These are phyloP conservation scores for Noctua comes DNA, from an alignment of 2,888 invertebrate species.

Conservation along the genomic window DNA sequence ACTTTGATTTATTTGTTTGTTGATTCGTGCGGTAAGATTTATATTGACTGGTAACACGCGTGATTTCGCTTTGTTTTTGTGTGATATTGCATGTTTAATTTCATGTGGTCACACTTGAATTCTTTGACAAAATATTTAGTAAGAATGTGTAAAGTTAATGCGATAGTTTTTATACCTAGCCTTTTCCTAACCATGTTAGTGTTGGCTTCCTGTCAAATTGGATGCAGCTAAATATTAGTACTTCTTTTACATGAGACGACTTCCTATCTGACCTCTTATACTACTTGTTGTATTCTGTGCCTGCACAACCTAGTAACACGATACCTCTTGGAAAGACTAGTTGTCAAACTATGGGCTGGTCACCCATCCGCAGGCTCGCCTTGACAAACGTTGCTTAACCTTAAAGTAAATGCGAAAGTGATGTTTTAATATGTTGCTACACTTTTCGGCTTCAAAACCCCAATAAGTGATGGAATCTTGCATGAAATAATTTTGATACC, in stretches of 20 bases:
- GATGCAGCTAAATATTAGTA: neutral
- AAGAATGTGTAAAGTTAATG: neutral
- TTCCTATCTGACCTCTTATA: neutral
- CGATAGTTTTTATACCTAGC: neutral
- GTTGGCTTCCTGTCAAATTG: neutral
- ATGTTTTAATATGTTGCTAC: neutral
- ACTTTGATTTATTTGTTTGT: conserved; percentile 54
- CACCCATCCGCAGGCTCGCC: neutral
- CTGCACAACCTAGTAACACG: neutral
- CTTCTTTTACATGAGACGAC: neutral
- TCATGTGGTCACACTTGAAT: conserved; percentile 13
- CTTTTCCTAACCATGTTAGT: neutral
- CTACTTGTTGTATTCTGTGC: no score
- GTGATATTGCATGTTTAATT: neutral
- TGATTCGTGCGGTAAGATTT: conserved; percentile 16
- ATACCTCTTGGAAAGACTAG: neutral
- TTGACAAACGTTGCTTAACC: neutral
- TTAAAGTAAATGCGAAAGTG: neutral
- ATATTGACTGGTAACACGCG: neutral
- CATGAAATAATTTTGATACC: neutral
- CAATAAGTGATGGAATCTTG: neutral
- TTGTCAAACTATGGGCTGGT: neutral
- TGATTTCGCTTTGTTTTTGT: conserved; percentile 8
- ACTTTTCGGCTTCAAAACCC: neutral
- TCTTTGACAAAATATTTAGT: conserved; percentile 10